Evolutionary conservation across 2,888 invertebrate species (phyloP), one percentile per base, ranked within the genome.

Genomic region (Branchipolynoe longqiensis): DNA sequence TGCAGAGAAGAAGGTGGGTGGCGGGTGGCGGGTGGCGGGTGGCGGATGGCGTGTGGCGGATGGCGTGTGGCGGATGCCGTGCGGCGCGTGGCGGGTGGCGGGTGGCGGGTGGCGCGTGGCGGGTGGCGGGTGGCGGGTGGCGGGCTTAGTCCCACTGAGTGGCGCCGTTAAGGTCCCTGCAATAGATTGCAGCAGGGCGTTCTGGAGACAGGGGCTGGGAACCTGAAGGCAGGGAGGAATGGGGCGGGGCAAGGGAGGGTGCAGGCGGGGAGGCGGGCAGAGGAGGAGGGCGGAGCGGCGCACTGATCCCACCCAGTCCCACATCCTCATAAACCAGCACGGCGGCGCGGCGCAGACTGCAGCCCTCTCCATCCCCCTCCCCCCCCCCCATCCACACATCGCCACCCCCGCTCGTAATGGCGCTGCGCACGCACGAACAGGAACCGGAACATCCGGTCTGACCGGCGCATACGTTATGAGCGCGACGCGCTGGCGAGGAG

Each of bases 401-500:
- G n/a, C n/a, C n/a, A n/a, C n/a, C 31, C 28, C 12, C 18, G 62
- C 28, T 31, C 31, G 3, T 62, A 62, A 62, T 62, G 62, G 62
- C 62, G 62, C 62, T 25, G 62, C 62, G 6, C 62, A 62, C 62
- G 28, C 31, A 25, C n/a, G n/a, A 2, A 25, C 62, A 62, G 62
- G 62, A 62, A 62, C 14, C 25, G 62, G 62, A 62, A 62, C 62
- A 62, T 62, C 62, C 62, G 62, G 28, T 28, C 1, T 1, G 6
- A 62, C 62, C 31, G n/a, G 62, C 28, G 31, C 62, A 62, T 62
- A 58, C 58, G 58, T 58, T 62, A 62, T 62, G 31, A 62, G 62
- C 28, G 2, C 28, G 25, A 12, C 14, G 1, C 48, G n/a, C n/a
- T n/a, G n/a, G n/a, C n/a, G 48, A 18, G 18, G 48, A 48, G 48